These are phyloP conservation scores for Octodon degus DNA, from an alignment of 2,113 vertebrate genomes.

Conservation along the genomic window DNA sequence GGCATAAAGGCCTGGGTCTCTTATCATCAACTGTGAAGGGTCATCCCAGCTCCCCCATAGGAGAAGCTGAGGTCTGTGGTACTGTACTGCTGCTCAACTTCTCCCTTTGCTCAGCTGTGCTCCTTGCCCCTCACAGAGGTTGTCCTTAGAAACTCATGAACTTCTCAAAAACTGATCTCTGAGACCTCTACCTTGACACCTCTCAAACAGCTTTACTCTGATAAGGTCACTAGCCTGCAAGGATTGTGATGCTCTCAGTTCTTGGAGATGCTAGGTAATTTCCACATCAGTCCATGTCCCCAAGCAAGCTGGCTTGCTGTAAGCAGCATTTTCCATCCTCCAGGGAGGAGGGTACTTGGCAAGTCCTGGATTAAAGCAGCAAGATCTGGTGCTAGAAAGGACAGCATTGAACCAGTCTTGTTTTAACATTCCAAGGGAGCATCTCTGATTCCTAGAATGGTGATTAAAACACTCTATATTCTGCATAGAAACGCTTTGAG, in stretches of 20 bases:
- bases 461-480: background rate
- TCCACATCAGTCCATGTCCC: accelerated
- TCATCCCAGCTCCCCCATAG: background rate
- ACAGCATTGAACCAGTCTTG: background rate
- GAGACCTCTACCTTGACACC: accelerated
- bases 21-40: background rate
- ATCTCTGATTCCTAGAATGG: background rate
- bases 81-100: background rate
- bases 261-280: background rate
- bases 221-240: background rate
- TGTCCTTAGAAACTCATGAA: background rate
- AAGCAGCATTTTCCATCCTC: background rate
- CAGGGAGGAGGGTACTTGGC: background rate
- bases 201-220: background rate
- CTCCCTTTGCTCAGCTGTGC: background rate
- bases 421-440: background rate
- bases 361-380: background rate
- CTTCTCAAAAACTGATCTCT: accelerated
- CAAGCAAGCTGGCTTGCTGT: background rate
- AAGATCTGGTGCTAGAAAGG: background rate
- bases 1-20: background rate
- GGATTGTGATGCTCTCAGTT: background rate
- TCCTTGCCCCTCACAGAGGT: background rate
- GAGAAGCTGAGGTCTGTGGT: background rate
- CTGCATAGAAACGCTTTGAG: background rate